Percentiles rank a stretch among this genome's conserved stretches.
Conservation (phyloP, 23 tunicate species). For the Diplosoma virens region DNA sequence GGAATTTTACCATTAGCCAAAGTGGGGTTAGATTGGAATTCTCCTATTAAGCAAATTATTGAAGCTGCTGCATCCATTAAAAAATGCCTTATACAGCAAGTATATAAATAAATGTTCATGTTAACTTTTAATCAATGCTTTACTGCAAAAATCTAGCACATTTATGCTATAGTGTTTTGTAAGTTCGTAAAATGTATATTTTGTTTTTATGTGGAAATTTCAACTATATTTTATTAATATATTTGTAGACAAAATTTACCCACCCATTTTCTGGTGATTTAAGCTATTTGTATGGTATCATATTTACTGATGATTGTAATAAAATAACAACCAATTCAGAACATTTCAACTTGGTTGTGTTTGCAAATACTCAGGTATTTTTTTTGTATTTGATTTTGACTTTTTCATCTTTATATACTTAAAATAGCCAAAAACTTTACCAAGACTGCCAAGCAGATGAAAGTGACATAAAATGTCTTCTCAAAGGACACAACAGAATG, state of each 20-base stretch:
- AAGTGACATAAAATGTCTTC: too few relatives aligned
- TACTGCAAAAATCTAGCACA: too few relatives aligned
- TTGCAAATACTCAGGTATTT: conserved; percentile 45
- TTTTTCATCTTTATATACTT: too few relatives aligned
- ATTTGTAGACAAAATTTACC: too few relatives aligned
- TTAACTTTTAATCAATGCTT: too few relatives aligned
- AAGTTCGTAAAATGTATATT: too few relatives aligned
- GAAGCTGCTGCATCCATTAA: conserved; percentile 6
- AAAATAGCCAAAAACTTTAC: too few relatives aligned
- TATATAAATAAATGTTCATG: too few relatives aligned
- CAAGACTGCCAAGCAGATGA: too few relatives aligned
- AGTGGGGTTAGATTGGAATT: not conserved
- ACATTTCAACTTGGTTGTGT: conserved; percentile 10
- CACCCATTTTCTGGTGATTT: conserved; percentile 40
- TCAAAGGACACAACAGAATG: not conserved
- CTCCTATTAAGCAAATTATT: conserved; percentile 5
- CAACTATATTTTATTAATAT: too few relatives aligned
- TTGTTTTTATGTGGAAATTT: too few relatives aligned
- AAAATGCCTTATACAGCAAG: not conserved
- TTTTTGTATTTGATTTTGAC: not conserved
- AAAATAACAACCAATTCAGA: not conserved
- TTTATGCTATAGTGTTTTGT: too few relatives aligned
- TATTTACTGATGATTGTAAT: conserved; percentile 26
- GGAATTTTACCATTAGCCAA: conserved; percentile 27
- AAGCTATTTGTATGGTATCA: conserved; percentile 34